These are phyloP conservation scores for Cartodere bifasciata DNA, from an alignment of 2,888 invertebrate species.

Conservation along the genomic window DNA sequence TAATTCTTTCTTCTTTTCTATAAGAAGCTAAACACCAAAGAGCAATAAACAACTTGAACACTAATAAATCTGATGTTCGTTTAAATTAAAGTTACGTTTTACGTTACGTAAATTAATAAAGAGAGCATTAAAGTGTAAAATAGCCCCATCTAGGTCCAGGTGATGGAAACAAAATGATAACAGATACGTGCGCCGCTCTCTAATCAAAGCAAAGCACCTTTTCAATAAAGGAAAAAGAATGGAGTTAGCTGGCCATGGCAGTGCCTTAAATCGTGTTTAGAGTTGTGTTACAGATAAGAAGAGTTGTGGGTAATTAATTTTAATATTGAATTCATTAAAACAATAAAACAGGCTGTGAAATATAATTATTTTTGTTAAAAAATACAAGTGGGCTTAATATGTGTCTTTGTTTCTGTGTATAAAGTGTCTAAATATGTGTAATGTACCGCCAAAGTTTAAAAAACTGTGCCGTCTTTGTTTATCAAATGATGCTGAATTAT, in stretches of 20 bases:
- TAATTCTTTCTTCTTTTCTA: too few relatives aligned
- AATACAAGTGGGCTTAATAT: conserved; percentile 27
- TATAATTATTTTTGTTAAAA: conserved; percentile 28
- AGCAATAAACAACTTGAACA: too few relatives aligned
- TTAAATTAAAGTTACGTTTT: background rate
- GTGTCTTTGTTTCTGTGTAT: conserved; percentile 31
- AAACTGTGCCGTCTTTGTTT: conserved; percentile 90
- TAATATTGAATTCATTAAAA: conserved; percentile 20
- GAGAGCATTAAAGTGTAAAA: background rate
- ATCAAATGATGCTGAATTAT: conserved; percentile 55
- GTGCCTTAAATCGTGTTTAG: conserved; percentile 33
- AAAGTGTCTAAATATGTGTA: conserved; percentile 47
- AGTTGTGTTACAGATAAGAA: conserved; percentile 9
- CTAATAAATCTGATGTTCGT: background rate
- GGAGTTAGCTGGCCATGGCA: conserved; percentile 35
- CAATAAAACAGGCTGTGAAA: conserved; percentile 32
- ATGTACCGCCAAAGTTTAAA: conserved; percentile 82
- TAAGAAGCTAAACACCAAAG: too few relatives aligned
- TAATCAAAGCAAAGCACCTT: conserved; percentile 29
- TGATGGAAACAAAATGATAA: conserved; percentile 10
- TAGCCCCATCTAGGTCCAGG: conserved; percentile 10
- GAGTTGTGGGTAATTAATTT: conserved; percentile 23
- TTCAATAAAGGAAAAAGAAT: conserved; percentile 21
- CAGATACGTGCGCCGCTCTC: conserved; percentile 11
- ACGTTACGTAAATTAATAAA: background rate